These are phyloP conservation scores for Scaptomyza tumidula DNA, from an alignment of 2,888 invertebrate species.

Conservation along the genomic window DNA sequence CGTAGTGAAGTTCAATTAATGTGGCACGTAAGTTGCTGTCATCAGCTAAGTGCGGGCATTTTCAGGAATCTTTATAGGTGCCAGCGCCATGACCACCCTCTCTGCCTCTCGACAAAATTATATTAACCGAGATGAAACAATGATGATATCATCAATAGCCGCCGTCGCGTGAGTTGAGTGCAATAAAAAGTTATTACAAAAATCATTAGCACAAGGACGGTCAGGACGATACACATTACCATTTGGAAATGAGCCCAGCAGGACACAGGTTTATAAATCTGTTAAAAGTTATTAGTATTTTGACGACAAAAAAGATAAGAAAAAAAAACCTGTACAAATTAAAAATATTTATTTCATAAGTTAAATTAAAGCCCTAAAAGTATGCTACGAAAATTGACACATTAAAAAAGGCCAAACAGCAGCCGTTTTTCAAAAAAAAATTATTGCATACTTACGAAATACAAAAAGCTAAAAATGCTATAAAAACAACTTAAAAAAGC, in stretches of 20 bases:
- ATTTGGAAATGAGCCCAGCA: not conserved
- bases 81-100: slow-evolving; percentile 1
- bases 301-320: too few relatives aligned
- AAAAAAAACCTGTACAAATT: too few relatives aligned
- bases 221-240: not conserved
- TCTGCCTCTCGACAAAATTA: slow-evolving; percentile 15
- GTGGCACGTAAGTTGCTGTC: slow-evolving; percentile 76
- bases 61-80: slow-evolving; percentile 40
- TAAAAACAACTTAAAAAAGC: too few relatives aligned
- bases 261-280: not conserved
- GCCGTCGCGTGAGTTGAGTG: slow-evolving; percentile 67
- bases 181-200: slow-evolving; percentile 38
- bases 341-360: too few relatives aligned
- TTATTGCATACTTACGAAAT: too few relatives aligned
- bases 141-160: slow-evolving; percentile 67
- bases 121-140: slow-evolving; percentile 40
- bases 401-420: too few relatives aligned
- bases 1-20: slow-evolving; percentile 80
- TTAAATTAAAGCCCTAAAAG: too few relatives aligned
- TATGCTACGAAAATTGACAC: too few relatives aligned
- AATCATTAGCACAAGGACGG: not conserved
- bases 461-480: slow-evolving; percentile 3
- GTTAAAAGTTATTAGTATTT: not conserved
- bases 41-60: slow-evolving; percentile 39
- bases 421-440: too few relatives aligned